Percentiles rank a stretch among this genome's conserved stretches.
phyloP scores from a whole-genome alignment of 2,888 invertebrate genomes.

The Mythimna lalbum region DNA sequence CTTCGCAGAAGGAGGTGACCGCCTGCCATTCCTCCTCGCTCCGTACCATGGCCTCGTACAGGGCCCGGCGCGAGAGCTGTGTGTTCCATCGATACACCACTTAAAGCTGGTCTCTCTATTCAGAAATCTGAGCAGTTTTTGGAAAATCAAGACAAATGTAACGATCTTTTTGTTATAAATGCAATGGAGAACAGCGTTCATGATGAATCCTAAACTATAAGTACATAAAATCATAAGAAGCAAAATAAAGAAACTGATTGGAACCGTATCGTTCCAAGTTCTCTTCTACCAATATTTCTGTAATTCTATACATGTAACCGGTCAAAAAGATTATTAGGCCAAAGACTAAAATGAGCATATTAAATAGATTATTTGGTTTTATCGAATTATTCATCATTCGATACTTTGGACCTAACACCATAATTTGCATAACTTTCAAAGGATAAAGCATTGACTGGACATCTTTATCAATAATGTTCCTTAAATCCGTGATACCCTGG shows the following conservation, averaged over 20 bases:
- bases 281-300: slow-evolving; percentile 6
- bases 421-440: slow-evolving; percentile 47
- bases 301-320: neutral
- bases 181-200: slow-evolving; percentile 14
- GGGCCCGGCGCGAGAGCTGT: too few relatives aligned
- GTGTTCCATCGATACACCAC: slow-evolving; percentile 8
- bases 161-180: slow-evolving; percentile 5
- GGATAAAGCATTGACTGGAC: slow-evolving; percentile 52
- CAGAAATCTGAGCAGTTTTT: slow-evolving; percentile 21
- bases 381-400: slow-evolving; percentile 51
- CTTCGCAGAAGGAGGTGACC: too few relatives aligned
- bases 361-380: slow-evolving; percentile 32
- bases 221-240: slow-evolving; percentile 23
- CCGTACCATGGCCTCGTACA: too few relatives aligned
- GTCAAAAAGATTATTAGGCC: neutral
- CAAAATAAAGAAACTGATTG: slow-evolving; percentile 18
- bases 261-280: slow-evolving; percentile 6
- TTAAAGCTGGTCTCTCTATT: slow-evolving; percentile 7
- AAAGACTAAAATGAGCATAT: slow-evolving; percentile 28
- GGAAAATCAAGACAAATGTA: slow-evolving; percentile 11
- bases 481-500: neutral
- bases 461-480: slow-evolving; percentile 48
- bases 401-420: slow-evolving; percentile 51
- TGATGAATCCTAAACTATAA: slow-evolving; percentile 20
- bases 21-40: too few relatives aligned